Conservation (phyloP, 2,797 vertebrate species). For the Scolopax bukidnonensis region DNA sequence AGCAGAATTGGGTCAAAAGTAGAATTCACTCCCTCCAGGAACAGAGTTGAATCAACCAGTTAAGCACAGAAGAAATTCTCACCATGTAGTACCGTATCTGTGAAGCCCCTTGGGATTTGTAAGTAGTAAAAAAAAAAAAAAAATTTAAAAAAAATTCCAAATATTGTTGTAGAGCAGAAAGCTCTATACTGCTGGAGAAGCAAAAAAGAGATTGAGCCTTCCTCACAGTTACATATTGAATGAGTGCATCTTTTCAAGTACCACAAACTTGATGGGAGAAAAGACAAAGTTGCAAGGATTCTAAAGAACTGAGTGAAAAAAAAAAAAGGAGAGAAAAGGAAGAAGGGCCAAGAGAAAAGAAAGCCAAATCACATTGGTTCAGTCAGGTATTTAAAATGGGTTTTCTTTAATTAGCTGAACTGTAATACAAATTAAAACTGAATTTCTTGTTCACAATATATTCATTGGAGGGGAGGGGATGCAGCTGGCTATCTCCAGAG, state of each 20-base stretch:
- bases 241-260: neutral
- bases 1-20: constrained; percentile 55
- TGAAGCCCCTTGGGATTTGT: neutral
- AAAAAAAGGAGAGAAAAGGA: neutral
- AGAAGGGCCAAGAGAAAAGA: neutral
- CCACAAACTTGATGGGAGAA: neutral
- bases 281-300: neutral
- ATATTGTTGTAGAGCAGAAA: neutral
- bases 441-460: constrained; percentile 25
- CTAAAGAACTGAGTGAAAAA: neutral
- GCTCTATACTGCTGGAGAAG: neutral
- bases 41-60: neutral
- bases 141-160: neutral
- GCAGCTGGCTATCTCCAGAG: constrained; percentile 33
- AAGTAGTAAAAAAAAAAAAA: neutral
- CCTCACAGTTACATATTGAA: neutral
- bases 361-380: neutral
- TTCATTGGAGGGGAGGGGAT: constrained; percentile 42
- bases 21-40: constrained; percentile 38
- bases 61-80: constrained; percentile 23
- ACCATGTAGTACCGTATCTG: neutral
- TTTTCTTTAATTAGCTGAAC: constrained; percentile 47
- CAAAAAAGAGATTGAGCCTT: neutral
- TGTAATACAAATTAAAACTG: constrained; percentile 40
- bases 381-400: constrained; percentile 12